These are phyloP conservation scores for Acanthopagrus latus DNA, from an alignment of 2,797 vertebrate genomes.

Conservation along the genomic window DNA sequence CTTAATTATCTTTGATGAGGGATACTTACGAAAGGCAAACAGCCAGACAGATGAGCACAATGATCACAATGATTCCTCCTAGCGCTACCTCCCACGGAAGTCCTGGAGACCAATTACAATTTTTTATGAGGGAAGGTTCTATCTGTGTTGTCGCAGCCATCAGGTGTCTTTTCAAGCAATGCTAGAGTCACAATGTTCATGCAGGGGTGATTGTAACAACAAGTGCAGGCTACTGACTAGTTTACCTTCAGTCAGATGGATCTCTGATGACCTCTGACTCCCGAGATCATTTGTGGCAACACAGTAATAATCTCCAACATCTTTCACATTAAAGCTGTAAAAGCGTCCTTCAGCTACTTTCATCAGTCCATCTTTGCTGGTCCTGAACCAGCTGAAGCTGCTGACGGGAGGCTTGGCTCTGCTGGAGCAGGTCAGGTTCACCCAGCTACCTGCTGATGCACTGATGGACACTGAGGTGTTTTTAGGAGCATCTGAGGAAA, in stretches of 20 bases:
- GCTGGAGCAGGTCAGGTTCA: slow-evolving; percentile 73
- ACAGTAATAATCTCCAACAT: slow-evolving; percentile 53
- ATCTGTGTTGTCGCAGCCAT: too few relatives aligned
- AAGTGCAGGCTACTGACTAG: too few relatives aligned
- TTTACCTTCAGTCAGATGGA: slow-evolving; percentile 22
- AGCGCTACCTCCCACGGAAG: background rate
- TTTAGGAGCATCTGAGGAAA: slow-evolving; percentile 65
- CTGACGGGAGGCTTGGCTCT: slow-evolving; percentile 70
- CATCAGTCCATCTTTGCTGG: background rate
- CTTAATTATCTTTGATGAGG: background rate
- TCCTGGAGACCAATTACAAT: fast-evolving
- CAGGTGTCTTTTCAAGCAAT: too few relatives aligned
- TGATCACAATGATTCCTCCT: slow-evolving; percentile 30
- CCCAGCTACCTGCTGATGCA: background rate
- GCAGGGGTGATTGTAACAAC: too few relatives aligned
- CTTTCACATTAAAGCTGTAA: slow-evolving; percentile 47
- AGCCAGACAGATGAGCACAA: slow-evolving; percentile 24
- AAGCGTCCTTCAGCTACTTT: slow-evolving; percentile 23
- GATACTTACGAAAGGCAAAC: slow-evolving; percentile 40
- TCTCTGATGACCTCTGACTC: background rate
- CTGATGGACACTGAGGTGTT: slow-evolving; percentile 18
- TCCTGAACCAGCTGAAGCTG: slow-evolving; percentile 71
- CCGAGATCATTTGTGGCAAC: background rate
- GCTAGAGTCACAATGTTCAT: too few relatives aligned
- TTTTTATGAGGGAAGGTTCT: too few relatives aligned